Conservation (phyloP, 1,140 invertebrate species). For the Tetraneura akinire region DNA sequence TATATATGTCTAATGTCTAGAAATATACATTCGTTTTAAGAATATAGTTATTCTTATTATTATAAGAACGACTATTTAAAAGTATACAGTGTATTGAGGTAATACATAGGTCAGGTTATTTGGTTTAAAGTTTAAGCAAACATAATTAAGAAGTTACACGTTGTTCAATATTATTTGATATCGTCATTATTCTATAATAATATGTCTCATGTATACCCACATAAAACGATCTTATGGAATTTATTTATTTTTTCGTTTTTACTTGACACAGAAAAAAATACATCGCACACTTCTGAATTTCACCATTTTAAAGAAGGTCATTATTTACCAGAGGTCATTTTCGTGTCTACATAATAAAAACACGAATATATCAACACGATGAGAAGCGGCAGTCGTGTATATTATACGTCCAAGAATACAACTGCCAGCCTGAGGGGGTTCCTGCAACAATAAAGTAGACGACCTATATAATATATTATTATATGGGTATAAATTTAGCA, state of each 20-base stretch:
- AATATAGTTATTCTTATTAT: too few relatives aligned
- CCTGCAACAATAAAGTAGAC: neutral
- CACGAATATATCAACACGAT: conserved; percentile 3
- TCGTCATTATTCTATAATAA: neutral
- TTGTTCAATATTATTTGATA: neutral
- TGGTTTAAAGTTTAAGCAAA: neutral
- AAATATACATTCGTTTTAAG: too few relatives aligned
- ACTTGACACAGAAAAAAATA: neutral
- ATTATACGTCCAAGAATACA: neutral
- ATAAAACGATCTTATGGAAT: neutral
- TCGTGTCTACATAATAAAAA: conserved; percentile 25
- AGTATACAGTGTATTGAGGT: too few relatives aligned
- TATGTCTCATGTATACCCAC: neutral
- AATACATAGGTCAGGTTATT: too few relatives aligned
- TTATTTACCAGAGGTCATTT: conserved; percentile 32
- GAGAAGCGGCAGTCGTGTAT: neutral
- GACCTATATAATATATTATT: neutral
- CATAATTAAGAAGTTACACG: neutral
- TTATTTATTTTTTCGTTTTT: neutral
- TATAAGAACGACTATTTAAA: too few relatives aligned
- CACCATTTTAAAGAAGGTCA: conserved; percentile 28
- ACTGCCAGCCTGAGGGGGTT: conserved; percentile 6
- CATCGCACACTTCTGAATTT: conserved; percentile 16
- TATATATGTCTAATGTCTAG: too few relatives aligned
- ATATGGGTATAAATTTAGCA: too few relatives aligned